phyloP scores from a whole-genome alignment of 2,888 invertebrate species.

The Nineta flava region DNA sequence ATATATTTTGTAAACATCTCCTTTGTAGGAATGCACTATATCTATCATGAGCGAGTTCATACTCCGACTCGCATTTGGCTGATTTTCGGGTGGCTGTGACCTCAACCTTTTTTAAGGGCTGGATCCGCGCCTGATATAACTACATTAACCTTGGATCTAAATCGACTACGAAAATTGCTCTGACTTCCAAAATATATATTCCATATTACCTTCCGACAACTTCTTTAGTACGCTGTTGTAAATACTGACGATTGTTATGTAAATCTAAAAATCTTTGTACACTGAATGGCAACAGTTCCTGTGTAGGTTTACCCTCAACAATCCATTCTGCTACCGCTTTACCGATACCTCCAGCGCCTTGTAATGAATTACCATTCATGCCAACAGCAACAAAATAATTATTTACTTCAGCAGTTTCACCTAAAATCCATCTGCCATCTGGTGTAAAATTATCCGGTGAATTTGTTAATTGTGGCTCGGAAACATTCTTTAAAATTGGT shows the following conservation, averaged over 20 bases:
- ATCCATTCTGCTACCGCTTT: slow-evolving; percentile 53
- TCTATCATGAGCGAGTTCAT: no score
- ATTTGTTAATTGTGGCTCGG: slow-evolving; percentile 36
- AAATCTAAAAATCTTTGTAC: slow-evolving; percentile 48
- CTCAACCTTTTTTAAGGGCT: no score
- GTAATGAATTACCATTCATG: slow-evolving; percentile 51
- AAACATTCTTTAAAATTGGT: slow-evolving; percentile 34
- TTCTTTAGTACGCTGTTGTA: slow-evolving; percentile 46
- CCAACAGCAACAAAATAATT: slow-evolving; percentile 61
- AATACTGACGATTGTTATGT: slow-evolving; percentile 43
- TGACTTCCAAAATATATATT: no score
- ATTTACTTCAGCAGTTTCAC: slow-evolving; percentile 48
- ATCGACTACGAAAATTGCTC: no score
- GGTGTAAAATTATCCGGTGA: slow-evolving; percentile 57
- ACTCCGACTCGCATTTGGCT: no score
- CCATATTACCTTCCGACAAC: slow-evolving; percentile 37
- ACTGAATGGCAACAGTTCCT: slow-evolving; percentile 43
- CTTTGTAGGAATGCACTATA: no score
- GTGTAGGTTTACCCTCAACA: slow-evolving; percentile 42
- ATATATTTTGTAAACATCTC: no score
- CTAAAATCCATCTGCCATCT: slow-evolving; percentile 51
- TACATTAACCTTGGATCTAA: no score
- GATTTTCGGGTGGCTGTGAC: no score
- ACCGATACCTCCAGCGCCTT: slow-evolving; percentile 55
- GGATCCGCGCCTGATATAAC: no score